Percentiles rank a stretch among this genome's conserved stretches.
Conservation (phyloP, 2,113 vertebrate genomes). For the Sorex fumeus region DNA sequence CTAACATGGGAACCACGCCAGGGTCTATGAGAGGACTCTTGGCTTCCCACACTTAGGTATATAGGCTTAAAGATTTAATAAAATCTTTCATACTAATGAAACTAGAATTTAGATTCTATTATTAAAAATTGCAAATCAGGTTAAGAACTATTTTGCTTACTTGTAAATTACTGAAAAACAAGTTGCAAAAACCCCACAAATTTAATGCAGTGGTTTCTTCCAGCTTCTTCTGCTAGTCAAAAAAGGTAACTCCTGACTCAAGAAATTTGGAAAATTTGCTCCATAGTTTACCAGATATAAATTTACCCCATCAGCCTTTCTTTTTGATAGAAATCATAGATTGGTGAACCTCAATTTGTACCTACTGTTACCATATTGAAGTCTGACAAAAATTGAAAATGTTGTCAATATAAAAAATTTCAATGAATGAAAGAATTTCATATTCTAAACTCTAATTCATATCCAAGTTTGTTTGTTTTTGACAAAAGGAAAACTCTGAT, state of each 20-base stretch:
- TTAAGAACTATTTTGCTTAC: slow-evolving; percentile 16
- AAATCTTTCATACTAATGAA: neutral
- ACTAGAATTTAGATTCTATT: neutral
- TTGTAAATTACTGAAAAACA: slow-evolving; percentile 43
- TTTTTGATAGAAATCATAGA: neutral
- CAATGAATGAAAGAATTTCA: neutral
- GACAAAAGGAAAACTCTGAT: neutral
- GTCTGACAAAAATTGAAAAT: neutral
- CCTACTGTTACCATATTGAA: too few relatives aligned
- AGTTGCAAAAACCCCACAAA: neutral
- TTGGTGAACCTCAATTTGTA: neutral
- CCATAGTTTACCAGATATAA: neutral
- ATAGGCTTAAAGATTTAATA: neutral
- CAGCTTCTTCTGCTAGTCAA: neutral
- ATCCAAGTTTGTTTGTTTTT: neutral
- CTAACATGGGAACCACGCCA: too few relatives aligned
- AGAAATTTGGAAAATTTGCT: neutral
- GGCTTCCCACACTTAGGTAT: too few relatives aligned
- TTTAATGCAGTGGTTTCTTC: neutral
- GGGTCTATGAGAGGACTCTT: too few relatives aligned
- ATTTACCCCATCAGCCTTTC: neutral
- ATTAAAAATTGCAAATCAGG: neutral
- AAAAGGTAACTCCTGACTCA: neutral
- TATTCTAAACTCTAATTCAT: neutral
- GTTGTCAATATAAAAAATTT: neutral